Conservation (phyloP, 2,113 vertebrate species). For the Rana temporaria region DNA sequence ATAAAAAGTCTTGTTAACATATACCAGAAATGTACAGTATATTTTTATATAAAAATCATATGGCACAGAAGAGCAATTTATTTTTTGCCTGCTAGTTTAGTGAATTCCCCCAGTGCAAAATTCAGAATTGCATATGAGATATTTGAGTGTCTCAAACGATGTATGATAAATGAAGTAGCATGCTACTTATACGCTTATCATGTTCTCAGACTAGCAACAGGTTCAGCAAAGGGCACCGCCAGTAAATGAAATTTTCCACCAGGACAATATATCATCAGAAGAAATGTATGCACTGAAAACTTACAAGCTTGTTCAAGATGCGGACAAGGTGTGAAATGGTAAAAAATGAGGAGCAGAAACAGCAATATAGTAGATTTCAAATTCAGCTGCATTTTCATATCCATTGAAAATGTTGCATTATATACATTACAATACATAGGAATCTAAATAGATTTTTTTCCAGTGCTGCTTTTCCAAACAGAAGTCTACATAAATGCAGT, state of each 20-base stretch:
- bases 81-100: slow-evolving; percentile 80
- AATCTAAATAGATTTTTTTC: slow-evolving; percentile 18
- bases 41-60: slow-evolving; percentile 64
- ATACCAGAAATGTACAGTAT: slow-evolving; percentile 3
- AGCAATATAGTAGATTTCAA: slow-evolving; percentile 82
- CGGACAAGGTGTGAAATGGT: slow-evolving; percentile 90
- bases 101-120: slow-evolving; percentile 78
- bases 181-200: slow-evolving; percentile 99
- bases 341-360: slow-evolving; percentile 80
- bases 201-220: slow-evolving; percentile 98
- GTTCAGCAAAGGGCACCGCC: slow-evolving; percentile 98
- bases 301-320: slow-evolving; percentile 89
- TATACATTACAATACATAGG: slow-evolving; percentile 46
- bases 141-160: slow-evolving; percentile 94
- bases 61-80: slow-evolving; percentile 80
- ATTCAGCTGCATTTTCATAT: slow-evolving; percentile 86
- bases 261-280: slow-evolving; percentile 99
- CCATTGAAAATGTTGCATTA: slow-evolving; percentile 71
- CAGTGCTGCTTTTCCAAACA: slow-evolving; percentile 5
- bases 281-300: slow-evolving; percentile 93
- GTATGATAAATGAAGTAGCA: slow-evolving; percentile 98
- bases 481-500: neutral
- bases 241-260: slow-evolving; percentile 99
- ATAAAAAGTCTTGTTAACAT: slow-evolving; percentile 57
- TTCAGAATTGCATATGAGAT: slow-evolving; percentile 93